phyloP scores from a whole-genome alignment of 2,888 invertebrate species.

The Leptothorax acervorum region DNA sequence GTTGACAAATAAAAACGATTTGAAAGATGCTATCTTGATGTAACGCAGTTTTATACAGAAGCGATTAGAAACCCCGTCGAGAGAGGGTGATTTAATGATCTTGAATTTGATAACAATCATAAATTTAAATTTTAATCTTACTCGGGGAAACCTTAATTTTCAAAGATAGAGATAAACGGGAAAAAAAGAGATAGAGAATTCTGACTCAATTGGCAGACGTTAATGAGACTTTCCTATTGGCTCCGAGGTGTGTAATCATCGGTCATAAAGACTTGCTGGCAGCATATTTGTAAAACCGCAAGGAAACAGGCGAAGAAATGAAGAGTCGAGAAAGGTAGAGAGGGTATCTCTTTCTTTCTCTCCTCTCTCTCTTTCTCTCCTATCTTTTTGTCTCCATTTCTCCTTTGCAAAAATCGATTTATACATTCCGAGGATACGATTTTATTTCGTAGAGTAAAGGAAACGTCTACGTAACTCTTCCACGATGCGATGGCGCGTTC shows the following conservation, averaged over 20 bases:
- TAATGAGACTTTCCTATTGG: slow-evolving; percentile 72
- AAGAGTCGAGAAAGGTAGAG: slow-evolving; percentile 37
- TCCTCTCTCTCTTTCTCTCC: slow-evolving; percentile 11
- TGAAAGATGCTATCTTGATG: neutral
- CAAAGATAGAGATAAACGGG: neutral
- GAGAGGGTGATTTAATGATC: slow-evolving; percentile 1
- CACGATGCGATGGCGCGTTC: slow-evolving; percentile 6
- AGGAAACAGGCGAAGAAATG: slow-evolving; percentile 23
- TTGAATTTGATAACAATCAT: slow-evolving; percentile 24
- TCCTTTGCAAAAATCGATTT: slow-evolving; percentile 64
- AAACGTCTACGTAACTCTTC: slow-evolving; percentile 37
- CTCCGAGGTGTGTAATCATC: slow-evolving; percentile 75
- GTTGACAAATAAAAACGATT: neutral
- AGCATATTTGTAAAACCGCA: slow-evolving; percentile 59
- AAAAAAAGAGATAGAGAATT: slow-evolving; percentile 8
- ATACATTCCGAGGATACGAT: slow-evolving; percentile 70
- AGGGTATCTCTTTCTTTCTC: slow-evolving; percentile 1
- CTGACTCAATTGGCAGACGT: slow-evolving; percentile 55
- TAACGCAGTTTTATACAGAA: neutral
- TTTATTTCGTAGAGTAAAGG: slow-evolving; percentile 65
- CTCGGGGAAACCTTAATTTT: slow-evolving; percentile 28
- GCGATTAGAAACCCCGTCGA: neutral
- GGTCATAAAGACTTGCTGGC: slow-evolving; percentile 73
- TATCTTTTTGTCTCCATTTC: neutral
- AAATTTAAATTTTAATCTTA: slow-evolving; percentile 22